Evolutionary conservation across 2,113 vertebrate genomes (phyloP), one percentile per base, ranked within the genome.

Genomic region (Manacus vitellinus): DNA sequence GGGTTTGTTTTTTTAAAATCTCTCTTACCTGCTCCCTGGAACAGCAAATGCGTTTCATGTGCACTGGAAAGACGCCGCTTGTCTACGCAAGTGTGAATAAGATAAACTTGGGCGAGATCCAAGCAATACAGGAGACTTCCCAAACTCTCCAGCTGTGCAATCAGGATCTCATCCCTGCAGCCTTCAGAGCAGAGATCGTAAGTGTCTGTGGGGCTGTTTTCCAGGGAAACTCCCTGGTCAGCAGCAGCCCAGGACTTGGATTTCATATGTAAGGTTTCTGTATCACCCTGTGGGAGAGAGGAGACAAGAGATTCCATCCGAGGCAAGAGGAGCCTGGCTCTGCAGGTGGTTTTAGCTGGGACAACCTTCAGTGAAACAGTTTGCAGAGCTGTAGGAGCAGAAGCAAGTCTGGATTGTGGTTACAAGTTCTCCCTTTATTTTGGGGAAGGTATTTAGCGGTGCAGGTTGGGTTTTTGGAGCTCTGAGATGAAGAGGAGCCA

Each of bases 101-200:
- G 71, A 8, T 99, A 21, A 89, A 99, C 37, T 99, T 99, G 23
- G 99, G 99, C 72, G 93, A 2, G 35, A 98, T 99, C 96, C 98
- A 95, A 1, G 98, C 98, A 31, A 96, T 99, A 23, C 98, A 85
- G 14, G 98, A 99, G 67, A 54, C 93, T 19, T 89, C 97, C 35
- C 97, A 35, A 97, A 86, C 46, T 3, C 94, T 99, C 66, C 70
- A 44, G 9, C 98, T 99, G 30, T 96, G 95, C 31, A 99, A 99
- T 77, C 97, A 98, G 56, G 98, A 97, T 33, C 97, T 98, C 5
- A 98, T 99, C 77, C 97, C 99, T 4, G 98, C 98, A 6, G 30
- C 41, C 12, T 99, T 99, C 95, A 92, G 55, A 22, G 96, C 98
- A 62, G 41, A 44, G 49, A 98, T 98, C 97, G 99, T 99, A 81